phyloP scores from a whole-genome alignment of 1,140 invertebrate species.

The Zaprionus africanus region DNA sequence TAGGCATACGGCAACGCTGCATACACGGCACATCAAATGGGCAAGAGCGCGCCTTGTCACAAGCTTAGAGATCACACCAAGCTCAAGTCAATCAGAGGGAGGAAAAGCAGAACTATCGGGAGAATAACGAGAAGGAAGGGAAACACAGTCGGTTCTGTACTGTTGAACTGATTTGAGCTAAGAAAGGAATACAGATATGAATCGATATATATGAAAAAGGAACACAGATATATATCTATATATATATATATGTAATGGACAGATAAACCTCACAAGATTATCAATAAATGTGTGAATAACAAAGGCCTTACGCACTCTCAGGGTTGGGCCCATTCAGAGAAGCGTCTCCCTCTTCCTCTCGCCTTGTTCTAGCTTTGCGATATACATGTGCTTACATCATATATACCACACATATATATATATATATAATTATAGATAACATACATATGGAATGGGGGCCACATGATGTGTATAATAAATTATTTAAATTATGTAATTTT shows the following conservation, averaged over 20 bases:
- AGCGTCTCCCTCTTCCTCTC: background rate
- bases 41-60: background rate
- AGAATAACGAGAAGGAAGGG: no score
- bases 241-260: background rate
- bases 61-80: background rate
- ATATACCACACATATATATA: conserved; percentile 9
- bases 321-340: no score
- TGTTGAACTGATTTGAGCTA: background rate
- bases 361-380: background rate
- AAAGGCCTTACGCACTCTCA: background rate
- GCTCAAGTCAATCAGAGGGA: background rate
- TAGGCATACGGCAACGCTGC: background rate
- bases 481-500: conserved; percentile 50
- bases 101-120: background rate
- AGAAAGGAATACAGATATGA: no score
- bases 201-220: background rate
- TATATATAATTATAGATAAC: conserved; percentile 7
- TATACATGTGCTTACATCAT: conserved; percentile 13
- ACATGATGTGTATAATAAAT: conserved; percentile 40
- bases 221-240: background rate
- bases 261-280: background rate
- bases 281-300: background rate
- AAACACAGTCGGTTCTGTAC: background rate
- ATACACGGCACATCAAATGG: background rate
- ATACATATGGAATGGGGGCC: conserved; percentile 35